Percentiles rank a stretch among this genome's conserved stretches.
Evolutionary conservation across 2,797 vertebrate species (phyloP).

Genomic region (Halcyon chelicuti): DNA sequence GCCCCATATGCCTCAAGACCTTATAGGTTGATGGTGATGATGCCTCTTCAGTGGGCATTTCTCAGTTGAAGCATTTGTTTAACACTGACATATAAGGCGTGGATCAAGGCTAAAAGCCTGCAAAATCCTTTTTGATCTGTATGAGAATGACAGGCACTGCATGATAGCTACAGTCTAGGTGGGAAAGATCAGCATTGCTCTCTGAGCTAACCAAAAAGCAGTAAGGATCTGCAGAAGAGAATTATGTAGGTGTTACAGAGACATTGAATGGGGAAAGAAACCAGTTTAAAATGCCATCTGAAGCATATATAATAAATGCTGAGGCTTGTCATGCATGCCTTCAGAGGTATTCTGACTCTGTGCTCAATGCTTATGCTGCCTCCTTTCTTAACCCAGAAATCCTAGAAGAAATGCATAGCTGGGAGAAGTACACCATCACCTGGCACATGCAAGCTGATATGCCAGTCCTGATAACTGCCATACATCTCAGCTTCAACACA

Average conservation of each 20-base stretch:
- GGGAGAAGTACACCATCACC: constrained; percentile 8
- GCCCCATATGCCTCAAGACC: neutral
- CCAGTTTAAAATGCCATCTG: neutral
- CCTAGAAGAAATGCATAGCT: neutral
- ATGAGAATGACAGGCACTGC: constrained; percentile 20
- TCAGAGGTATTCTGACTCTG: neutral
- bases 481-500: neutral
- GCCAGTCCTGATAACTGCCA: neutral
- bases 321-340: neutral
- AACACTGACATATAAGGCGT: neutral
- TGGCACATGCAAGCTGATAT: neutral
- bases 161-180: constrained; percentile 13
- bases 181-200: constrained; percentile 14
- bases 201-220: constrained; percentile 5
- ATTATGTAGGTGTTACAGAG: neutral
- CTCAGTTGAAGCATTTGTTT: constrained; percentile 2
- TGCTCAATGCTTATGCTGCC: neutral
- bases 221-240: neutral
- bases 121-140: constrained; percentile 49
- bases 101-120: constrained; percentile 25
- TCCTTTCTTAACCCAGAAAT: constrained; percentile 2
- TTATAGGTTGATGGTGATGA: neutral
- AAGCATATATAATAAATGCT: neutral
- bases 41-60: neutral
- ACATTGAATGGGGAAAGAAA: neutral